Conservation (phyloP, 92 coral and sea anemone genomes). For the Parazoanthus atlanticus region DNA sequence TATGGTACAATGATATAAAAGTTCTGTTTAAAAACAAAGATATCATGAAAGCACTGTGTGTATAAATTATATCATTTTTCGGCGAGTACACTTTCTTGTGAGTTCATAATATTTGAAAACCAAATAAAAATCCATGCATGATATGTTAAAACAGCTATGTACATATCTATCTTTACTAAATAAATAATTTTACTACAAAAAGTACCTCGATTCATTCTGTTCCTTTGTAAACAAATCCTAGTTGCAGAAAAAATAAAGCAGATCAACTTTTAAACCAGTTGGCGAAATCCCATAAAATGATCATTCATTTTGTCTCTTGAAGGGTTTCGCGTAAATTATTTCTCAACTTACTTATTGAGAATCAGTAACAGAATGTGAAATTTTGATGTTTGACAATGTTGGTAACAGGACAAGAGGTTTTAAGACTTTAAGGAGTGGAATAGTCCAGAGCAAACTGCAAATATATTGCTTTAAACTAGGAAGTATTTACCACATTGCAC, state of each 20-base stretch:
- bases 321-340: too few species aligned
- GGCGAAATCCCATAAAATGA: background rate
- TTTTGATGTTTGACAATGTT: background rate
- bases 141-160: conserved; percentile 2
- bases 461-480: background rate
- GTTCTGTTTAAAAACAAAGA: background rate
- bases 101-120: background rate
- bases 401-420: background rate
- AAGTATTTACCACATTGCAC: background rate
- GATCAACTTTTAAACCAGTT: background rate
- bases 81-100: background rate
- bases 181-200: conserved; percentile 10
- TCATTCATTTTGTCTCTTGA: background rate
- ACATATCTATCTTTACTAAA: background rate
- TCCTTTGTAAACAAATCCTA: background rate
- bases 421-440: too few species aligned
- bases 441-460: background rate
- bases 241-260: background rate
- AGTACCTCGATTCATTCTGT: background rate
- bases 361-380: background rate
- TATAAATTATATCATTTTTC: background rate
- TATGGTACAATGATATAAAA: conserved; percentile 25
- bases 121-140: conserved; percentile 7
- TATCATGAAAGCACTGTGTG: background rate
- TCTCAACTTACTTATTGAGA: too few species aligned